Conservation (phyloP, 92 coral and sea anemone species). For the Virgularia gustaviana region DNA sequence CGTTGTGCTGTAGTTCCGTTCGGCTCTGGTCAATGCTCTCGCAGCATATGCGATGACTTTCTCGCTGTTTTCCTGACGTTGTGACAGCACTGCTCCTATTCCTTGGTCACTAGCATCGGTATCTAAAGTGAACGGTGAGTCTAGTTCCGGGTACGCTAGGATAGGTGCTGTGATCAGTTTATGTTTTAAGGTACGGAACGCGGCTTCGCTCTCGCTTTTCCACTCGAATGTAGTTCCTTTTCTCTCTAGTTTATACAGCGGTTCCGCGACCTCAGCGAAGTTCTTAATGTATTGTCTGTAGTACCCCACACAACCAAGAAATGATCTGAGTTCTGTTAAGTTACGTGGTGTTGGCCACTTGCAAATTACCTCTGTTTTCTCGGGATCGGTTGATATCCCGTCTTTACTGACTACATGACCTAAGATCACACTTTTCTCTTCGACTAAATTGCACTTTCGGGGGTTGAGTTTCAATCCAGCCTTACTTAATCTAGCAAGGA, state of each 20-base stretch:
- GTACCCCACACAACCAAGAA: background rate
- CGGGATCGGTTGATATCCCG: conserved; percentile 5
- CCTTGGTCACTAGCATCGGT: background rate
- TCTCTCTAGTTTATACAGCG: background rate
- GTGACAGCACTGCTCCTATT: conserved; percentile 4
- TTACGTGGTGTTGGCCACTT: conserved; percentile 2
- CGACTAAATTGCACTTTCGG: background rate
- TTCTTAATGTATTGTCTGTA: background rate
- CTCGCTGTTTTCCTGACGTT: background rate
- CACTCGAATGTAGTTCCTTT: background rate
- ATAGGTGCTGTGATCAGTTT: background rate
- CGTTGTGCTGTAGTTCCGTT: conserved; percentile 18
- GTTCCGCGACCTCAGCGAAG: conserved; percentile 6
- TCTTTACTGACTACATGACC: conserved; percentile 32
- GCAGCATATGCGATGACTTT: background rate
- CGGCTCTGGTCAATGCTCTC: background rate
- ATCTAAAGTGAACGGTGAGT: conserved; percentile 5
- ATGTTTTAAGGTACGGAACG: background rate
- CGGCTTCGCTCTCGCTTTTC: background rate
- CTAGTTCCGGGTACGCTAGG: conserved; percentile 1
- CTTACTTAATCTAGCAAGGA: background rate
- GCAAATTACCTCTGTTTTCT: background rate
- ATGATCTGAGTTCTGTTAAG: background rate
- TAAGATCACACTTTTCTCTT: conserved; percentile 18
- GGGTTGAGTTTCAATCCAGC: conserved; percentile 1